phyloP scores from a whole-genome alignment of 2,113 vertebrate genomes.

The Agelaius phoeniceus region DNA sequence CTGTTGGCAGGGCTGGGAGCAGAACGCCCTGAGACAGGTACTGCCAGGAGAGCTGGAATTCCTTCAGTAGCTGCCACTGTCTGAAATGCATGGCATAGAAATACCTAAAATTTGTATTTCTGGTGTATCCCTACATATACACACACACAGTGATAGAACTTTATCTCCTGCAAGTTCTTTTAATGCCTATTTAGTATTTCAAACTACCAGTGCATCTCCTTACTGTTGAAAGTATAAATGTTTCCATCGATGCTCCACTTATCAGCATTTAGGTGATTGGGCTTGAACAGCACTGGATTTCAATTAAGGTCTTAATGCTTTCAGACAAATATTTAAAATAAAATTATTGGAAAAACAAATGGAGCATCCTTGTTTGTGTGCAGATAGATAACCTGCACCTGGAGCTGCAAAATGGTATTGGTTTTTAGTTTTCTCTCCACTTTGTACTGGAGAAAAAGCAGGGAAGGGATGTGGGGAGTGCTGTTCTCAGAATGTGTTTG shows the following conservation, averaged over 20 bases:
- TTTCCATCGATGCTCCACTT: not conserved
- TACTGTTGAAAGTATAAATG: not conserved
- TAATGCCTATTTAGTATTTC: not conserved
- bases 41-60: not conserved
- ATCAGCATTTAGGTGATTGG: not conserved
- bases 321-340: not conserved
- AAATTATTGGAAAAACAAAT: not conserved
- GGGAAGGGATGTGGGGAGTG: too few species aligned
- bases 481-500: not conserved
- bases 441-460: not conserved
- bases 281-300: not conserved
- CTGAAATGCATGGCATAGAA: not conserved
- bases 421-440: not conserved
- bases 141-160: not conserved
- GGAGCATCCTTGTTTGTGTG: not conserved
- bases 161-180: not conserved
- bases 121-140: not conserved
- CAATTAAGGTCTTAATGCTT: not conserved
- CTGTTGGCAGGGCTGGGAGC: slow-evolving; percentile 92
- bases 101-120: too few species aligned
- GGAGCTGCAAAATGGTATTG: not conserved
- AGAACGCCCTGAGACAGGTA: slow-evolving; percentile 94
- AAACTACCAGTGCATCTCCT: not conserved
- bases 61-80: not conserved
- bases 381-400: not conserved